phyloP scores from a whole-genome alignment of 2,113 vertebrate species.

The Sturnira hondurensis region DNA sequence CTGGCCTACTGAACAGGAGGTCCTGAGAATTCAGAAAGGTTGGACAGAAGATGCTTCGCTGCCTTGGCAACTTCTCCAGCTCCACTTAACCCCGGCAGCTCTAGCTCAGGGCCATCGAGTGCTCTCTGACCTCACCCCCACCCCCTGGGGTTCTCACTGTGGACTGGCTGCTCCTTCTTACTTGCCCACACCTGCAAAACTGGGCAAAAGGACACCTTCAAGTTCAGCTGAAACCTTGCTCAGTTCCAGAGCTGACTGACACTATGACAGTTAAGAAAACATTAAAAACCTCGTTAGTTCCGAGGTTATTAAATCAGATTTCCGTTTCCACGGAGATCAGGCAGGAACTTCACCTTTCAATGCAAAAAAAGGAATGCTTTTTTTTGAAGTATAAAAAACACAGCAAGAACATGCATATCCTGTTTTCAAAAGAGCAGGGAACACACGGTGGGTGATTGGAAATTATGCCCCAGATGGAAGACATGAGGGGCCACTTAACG shows the following conservation, averaged over 20 bases:
- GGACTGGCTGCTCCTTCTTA: not conserved
- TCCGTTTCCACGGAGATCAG: not conserved
- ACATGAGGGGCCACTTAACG: fast-evolving
- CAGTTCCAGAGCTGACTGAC: not conserved
- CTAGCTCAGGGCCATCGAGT: not conserved
- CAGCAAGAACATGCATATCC: not conserved
- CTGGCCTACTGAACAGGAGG: not conserved
- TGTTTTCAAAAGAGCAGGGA: not conserved
- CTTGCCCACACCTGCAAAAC: not conserved
- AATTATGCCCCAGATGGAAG: not conserved
- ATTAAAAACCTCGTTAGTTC: not conserved
- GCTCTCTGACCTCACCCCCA: not conserved
- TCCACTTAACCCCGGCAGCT: not conserved
- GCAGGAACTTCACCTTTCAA: not conserved
- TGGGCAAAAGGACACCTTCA: not conserved
- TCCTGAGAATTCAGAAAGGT: not conserved
- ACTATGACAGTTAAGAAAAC: not conserved
- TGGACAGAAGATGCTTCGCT: too few relatives aligned
- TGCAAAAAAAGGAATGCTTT: not conserved
- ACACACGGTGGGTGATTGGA: not conserved
- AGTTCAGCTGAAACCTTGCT: not conserved
- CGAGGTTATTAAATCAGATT: not conserved
- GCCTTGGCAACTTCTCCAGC: not conserved
- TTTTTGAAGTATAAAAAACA: not conserved
- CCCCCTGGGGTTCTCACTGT: too few relatives aligned